phyloP scores from a whole-genome alignment of 2,888 invertebrate species.

The Pilophorus perplexus region DNA sequence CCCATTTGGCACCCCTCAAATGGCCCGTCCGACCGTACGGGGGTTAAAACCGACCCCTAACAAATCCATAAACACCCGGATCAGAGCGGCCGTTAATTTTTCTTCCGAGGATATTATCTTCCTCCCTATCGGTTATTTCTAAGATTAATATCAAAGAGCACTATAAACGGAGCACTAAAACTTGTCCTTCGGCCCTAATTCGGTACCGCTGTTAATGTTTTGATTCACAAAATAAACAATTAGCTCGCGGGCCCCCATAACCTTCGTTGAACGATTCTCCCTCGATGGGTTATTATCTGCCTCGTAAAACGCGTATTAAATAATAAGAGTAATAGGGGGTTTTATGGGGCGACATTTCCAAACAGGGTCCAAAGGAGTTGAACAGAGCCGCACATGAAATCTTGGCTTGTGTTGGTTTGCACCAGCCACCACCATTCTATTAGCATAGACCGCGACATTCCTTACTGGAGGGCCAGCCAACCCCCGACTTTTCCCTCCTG shows the following conservation, averaged over 20 bases:
- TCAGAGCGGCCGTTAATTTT: constrained; percentile 34
- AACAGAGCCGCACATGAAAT: too few relatives aligned
- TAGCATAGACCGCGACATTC: too few relatives aligned
- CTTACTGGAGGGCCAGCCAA: too few relatives aligned
- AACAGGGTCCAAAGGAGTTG: background rate
- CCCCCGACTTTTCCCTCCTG: too few relatives aligned
- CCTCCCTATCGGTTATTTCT: constrained; percentile 30
- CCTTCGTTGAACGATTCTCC: constrained; percentile 2
- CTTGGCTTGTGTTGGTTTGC: too few relatives aligned
- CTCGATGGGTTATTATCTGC: constrained; percentile 23
- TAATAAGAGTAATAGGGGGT: constrained; percentile 21
- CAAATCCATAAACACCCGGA: constrained; percentile 25
- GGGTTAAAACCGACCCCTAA: constrained; percentile 3
- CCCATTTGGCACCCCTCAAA: constrained; percentile 25
- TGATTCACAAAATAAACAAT: constrained; percentile 30
- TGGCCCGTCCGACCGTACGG: constrained; percentile 11
- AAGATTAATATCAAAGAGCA: constrained; percentile 36
- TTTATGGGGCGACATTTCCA: constrained; percentile 26
- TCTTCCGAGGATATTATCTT: constrained; percentile 22
- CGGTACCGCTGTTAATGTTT: constrained; percentile 20
- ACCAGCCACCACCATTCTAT: too few relatives aligned
- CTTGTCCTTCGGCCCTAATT: constrained; percentile 22
- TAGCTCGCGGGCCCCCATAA: constrained; percentile 5
- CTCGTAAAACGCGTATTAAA: constrained; percentile 26
- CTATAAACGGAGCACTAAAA: constrained; percentile 33